These are phyloP conservation scores for Rhinolophus ferrumequinum DNA, from an alignment of 2,113 vertebrate species.

Conservation along the genomic window DNA sequence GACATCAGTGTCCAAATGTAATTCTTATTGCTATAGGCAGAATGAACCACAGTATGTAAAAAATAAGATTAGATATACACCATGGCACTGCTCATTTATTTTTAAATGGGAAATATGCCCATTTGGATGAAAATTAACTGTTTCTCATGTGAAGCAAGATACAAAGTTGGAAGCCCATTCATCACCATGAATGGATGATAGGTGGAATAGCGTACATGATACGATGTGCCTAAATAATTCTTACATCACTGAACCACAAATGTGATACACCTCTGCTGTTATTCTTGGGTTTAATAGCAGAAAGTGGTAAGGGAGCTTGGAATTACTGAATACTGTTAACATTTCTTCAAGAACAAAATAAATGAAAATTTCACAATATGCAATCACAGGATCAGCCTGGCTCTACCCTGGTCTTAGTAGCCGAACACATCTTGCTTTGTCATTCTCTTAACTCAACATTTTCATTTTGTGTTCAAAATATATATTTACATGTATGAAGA, in stretches of 20 bases:
- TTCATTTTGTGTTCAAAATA: neutral
- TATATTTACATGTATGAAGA: neutral
- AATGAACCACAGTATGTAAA: neutral
- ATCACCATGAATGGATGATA: neutral
- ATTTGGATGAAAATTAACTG: neutral
- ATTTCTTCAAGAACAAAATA: constrained; percentile 48
- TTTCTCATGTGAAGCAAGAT: neutral
- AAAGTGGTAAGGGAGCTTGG: neutral
- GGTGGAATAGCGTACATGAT: neutral
- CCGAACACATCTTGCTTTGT: neutral
- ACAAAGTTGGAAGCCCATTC: neutral
- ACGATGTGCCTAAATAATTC: neutral
- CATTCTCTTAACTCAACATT: constrained; percentile 9
- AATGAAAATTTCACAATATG: neutral
- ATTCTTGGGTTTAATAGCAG: neutral
- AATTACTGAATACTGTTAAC: constrained; percentile 18
- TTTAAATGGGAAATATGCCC: constrained; percentile 15
- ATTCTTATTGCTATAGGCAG: constrained; percentile 15
- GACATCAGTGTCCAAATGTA: neutral
- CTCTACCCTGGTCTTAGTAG: neutral
- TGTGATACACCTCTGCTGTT: neutral
- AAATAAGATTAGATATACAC: constrained; percentile 1
- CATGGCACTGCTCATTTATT: constrained; percentile 24
- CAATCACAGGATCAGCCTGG: neutral
- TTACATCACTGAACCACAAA: neutral